A percentile compares a stretch with the other conserved stretches of the same genome.
Evolutionary conservation across 2,797 vertebrate genomes (phyloP).

Genomic region (Cheracebus regulus): DNA sequence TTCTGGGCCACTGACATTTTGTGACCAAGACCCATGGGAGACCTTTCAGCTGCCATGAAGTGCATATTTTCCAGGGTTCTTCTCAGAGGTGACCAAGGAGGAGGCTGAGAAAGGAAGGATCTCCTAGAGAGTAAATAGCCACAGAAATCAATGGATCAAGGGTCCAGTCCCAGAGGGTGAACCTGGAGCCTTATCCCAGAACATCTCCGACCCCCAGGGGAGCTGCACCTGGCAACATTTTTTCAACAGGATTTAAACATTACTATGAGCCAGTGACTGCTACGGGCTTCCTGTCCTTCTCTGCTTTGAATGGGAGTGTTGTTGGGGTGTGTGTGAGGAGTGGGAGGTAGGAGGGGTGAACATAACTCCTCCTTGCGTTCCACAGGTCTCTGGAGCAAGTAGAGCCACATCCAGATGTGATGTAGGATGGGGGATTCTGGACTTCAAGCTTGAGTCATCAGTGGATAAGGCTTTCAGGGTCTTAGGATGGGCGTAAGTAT

Average conservation of each 20-base stretch:
- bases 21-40: background rate
- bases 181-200: background rate
- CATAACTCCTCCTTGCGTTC: background rate
- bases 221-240: background rate
- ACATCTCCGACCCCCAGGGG: too few relatives aligned
- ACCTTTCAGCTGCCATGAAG: background rate
- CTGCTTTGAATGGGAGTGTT: background rate
- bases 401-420: background rate
- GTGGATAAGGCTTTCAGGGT: background rate
- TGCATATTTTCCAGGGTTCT: background rate
- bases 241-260: background rate
- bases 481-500: background rate
- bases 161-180: background rate
- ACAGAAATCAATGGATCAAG: background rate
- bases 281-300: background rate
- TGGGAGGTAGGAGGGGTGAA: background rate
- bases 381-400: background rate
- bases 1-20: background rate
- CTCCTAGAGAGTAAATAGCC: background rate
- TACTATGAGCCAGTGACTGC: background rate
- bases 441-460: background rate
- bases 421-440: background rate
- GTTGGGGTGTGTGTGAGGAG: background rate
- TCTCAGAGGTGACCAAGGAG: constrained; percentile 8
- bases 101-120: background rate